A percentile compares a stretch with the other conserved stretches of the same genome.
Evolutionary conservation across 2,113 vertebrate genomes (phyloP).

Genomic region (Anoura caudifer): DNA sequence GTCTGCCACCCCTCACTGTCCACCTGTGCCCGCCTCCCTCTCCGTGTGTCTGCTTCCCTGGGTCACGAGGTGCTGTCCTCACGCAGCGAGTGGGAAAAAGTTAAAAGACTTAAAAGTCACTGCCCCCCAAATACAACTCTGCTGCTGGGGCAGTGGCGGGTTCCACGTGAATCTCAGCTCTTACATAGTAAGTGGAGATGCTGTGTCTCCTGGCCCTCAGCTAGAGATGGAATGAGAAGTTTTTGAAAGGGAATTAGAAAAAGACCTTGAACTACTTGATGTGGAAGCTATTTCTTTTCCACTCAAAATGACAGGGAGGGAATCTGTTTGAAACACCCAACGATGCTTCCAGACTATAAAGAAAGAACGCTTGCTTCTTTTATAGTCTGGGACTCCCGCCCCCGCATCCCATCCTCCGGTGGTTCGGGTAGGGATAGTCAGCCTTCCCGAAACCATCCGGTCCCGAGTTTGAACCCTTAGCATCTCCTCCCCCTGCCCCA

Average conservation of each 20-base stretch:
- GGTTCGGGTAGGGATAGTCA: neutral
- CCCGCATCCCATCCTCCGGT: neutral
- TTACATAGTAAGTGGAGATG: neutral
- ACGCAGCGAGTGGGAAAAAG: too few relatives aligned
- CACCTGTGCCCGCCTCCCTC: too few relatives aligned
- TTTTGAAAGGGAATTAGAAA: neutral
- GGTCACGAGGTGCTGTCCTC: rapidly evolving
- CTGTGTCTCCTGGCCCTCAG: neutral
- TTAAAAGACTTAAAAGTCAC: neutral
- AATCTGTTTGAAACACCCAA: neutral
- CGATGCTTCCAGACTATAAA: neutral
- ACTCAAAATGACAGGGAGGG: neutral
- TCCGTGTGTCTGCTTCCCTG: too few relatives aligned
- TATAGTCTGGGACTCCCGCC: neutral
- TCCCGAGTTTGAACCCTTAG: neutral
- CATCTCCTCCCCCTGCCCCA: neutral
- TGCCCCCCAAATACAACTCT: neutral
- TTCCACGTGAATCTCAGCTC: neutral
- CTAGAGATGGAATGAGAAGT: neutral
- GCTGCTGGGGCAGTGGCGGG: neutral
- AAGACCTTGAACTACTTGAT: neutral
- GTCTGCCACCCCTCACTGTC: rapidly evolving
- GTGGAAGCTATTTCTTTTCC: neutral
- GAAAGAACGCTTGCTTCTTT: neutral
- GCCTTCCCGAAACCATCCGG: neutral